These are phyloP conservation scores for Euphydryas editha DNA, from an alignment of 2,888 invertebrate species.

Conservation along the genomic window DNA sequence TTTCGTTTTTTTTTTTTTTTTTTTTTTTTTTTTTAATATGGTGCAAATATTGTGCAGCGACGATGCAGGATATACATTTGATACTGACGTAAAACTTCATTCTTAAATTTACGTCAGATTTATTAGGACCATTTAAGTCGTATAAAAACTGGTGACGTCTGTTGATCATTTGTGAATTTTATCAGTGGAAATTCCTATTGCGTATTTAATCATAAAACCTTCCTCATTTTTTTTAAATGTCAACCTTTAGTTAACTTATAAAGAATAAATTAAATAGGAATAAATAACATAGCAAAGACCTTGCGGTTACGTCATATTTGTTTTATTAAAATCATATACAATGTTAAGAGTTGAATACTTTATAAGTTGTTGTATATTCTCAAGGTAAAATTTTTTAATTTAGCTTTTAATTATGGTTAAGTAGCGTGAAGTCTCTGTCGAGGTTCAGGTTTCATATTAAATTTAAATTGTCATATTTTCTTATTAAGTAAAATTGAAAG, in stretches of 20 bases:
- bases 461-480: no score
- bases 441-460: neutral
- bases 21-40: no score
- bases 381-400: constrained; percentile 8
- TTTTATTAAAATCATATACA: neutral
- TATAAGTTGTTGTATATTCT: neutral
- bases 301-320: neutral
- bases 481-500: neutral
- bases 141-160: neutral
- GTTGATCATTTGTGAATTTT: neutral
- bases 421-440: neutral
- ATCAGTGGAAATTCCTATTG: constrained; percentile 13
- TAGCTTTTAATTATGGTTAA: neutral
- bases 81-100: no score
- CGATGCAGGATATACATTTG: no score
- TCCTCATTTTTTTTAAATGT: neutral
- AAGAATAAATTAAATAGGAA: neutral
- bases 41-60: no score
- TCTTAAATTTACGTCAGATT: no score
- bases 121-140: no score
- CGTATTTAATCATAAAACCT: neutral
- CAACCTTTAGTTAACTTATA: neutral
- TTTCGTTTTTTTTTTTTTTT: no score
- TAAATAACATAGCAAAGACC: neutral
- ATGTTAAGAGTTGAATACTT: neutral